These are phyloP conservation scores for Aporophyla nigra DNA, from an alignment of 2,888 invertebrate species.

Conservation along the genomic window DNA sequence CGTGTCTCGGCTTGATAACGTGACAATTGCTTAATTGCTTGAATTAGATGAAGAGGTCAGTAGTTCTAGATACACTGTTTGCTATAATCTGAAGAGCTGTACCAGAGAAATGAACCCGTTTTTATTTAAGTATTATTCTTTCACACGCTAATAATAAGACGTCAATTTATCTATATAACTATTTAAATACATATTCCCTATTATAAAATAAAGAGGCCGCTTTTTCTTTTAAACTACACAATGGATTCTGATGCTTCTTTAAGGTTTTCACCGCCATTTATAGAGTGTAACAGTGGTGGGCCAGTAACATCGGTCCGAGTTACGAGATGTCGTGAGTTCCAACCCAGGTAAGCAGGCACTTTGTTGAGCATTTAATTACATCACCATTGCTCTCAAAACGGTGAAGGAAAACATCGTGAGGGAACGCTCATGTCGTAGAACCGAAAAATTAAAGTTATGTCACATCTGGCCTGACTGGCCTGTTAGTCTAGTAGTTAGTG, in stretches of 20 bases:
- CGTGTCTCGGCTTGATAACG: background rate
- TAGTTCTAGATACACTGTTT: background rate
- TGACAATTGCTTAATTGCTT: slow-evolving; percentile 26
- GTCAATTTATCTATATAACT: background rate
- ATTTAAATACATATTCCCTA: background rate
- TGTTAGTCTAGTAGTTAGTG: too few species aligned
- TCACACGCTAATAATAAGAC: background rate
- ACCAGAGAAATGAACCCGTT: background rate
- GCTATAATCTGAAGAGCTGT: background rate
- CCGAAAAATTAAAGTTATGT: too few species aligned
- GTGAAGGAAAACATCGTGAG: too few species aligned
- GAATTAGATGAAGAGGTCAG: slow-evolving; percentile 19
- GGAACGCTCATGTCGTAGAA: too few species aligned
- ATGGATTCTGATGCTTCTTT: background rate
- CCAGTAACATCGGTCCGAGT: too few species aligned
- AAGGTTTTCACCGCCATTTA: background rate
- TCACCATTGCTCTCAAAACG: too few species aligned
- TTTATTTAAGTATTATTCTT: background rate
- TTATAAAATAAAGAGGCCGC: background rate
- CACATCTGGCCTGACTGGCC: too few species aligned
- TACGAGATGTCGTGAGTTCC: too few species aligned
- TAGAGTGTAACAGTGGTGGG: too few species aligned
- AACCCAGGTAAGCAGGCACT: too few species aligned
- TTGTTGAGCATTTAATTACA: too few species aligned
- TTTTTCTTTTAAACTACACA: background rate